Conservation (phyloP, 2,797 vertebrate genomes). For the Scolopax bukidnonensis region DNA sequence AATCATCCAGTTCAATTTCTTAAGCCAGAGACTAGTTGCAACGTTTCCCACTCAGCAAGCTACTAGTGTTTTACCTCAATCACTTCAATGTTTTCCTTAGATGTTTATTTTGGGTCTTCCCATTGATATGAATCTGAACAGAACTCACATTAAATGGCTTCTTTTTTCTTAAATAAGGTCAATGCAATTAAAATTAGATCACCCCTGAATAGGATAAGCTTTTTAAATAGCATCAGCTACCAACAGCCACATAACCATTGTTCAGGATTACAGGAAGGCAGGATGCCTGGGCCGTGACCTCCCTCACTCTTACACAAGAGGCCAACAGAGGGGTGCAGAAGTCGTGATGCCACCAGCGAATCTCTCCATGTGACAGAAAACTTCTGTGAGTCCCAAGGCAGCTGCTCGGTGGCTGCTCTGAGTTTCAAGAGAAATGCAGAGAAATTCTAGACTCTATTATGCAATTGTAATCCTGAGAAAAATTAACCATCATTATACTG, state of each 20-base stretch:
- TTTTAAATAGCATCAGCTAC: slow-evolving; percentile 60
- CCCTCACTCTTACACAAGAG: neutral
- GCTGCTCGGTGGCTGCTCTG: neutral
- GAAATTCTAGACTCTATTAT: neutral
- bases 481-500: neutral
- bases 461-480: neutral
- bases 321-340: neutral
- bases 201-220: slow-evolving; percentile 51
- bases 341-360: neutral
- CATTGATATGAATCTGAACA: neutral
- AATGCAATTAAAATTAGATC: slow-evolving; percentile 71
- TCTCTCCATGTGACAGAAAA: neutral
- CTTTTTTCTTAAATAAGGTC: slow-evolving; percentile 59
- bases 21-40: neutral
- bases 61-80: neutral
- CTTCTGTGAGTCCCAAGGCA: neutral
- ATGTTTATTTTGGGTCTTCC: slow-evolving; percentile 34
- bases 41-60: neutral
- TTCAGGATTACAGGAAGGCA: slow-evolving; percentile 62
- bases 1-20: neutral
- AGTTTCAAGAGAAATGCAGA: neutral
- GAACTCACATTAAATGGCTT: slow-evolving; percentile 17
- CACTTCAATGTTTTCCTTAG: slow-evolving; percentile 18
- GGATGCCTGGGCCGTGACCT: slow-evolving; percentile 41
- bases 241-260: slow-evolving; percentile 5